Conservation (phyloP, 1,140 invertebrate species). For the Nephotettix cincticeps region DNA sequence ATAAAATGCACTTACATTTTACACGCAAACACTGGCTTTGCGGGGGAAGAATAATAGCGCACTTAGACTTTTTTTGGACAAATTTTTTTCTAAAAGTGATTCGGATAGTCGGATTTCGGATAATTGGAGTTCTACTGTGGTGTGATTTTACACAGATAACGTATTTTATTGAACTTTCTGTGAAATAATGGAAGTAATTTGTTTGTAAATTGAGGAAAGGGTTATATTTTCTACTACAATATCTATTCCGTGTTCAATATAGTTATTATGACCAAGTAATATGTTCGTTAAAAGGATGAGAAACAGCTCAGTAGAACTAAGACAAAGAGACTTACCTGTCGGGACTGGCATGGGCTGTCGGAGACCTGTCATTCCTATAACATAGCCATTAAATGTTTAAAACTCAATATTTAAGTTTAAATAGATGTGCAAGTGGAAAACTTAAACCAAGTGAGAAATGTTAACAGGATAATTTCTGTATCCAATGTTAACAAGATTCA, state of each 20-base stretch:
- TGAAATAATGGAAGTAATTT: background rate
- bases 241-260: background rate
- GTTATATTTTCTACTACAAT: background rate
- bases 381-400: no score
- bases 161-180: background rate
- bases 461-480: no score
- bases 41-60: no score
- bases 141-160: background rate
- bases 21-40: no score
- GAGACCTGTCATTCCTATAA: background rate
- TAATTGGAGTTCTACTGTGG: no score
- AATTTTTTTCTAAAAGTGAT: no score
- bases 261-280: background rate
- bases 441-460: no score
- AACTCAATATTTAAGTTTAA: no score
- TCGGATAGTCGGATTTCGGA: no score
- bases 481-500: background rate
- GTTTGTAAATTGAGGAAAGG: background rate
- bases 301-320: background rate
- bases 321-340: conserved; percentile 2
- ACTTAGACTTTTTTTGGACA: no score
- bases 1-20: no score
- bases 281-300: background rate
- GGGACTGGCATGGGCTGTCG: conserved; percentile 8
- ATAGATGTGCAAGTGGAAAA: no score